These are phyloP conservation scores for Ctenicera cuprea DNA, from an alignment of 2,888 invertebrate species.

Conservation along the genomic window DNA sequence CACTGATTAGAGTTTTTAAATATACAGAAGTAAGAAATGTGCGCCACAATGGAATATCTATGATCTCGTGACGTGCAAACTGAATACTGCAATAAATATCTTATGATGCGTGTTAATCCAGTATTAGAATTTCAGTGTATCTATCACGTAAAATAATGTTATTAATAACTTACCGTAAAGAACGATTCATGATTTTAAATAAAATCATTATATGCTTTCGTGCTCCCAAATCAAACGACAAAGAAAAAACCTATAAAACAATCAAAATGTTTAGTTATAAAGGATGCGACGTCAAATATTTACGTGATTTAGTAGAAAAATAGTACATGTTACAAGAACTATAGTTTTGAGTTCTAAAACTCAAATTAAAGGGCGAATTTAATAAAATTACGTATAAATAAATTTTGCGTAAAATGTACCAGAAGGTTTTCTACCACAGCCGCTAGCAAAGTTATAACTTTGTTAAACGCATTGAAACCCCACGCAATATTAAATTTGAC, in stretches of 20 bases:
- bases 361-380: not conserved
- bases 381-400: not conserved
- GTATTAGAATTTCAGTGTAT: not conserved
- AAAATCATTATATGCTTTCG: not conserved
- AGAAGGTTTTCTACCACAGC: not conserved
- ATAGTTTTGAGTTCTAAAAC: no score
- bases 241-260: no score
- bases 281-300: no score
- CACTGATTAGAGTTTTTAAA: no score
- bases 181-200: no score
- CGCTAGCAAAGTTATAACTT: slow-evolving; percentile 8
- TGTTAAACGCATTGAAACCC: slow-evolving; percentile 18
- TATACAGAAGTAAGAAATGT: no score
- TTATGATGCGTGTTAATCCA: not conserved
- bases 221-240: not conserved
- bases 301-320: no score
- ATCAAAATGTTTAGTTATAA: no score
- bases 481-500: slow-evolving; percentile 22
- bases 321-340: no score
- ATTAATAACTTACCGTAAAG: not conserved
- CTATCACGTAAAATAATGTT: not conserved
- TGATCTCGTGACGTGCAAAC: not conserved
- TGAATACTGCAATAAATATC: not conserved
- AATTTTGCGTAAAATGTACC: slow-evolving; percentile 8
- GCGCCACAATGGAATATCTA: no score